Base-by-base conservation (phyloP, 2,113 vertebrate genomes). In the Cyprinodon brontotheroides region DNA sequence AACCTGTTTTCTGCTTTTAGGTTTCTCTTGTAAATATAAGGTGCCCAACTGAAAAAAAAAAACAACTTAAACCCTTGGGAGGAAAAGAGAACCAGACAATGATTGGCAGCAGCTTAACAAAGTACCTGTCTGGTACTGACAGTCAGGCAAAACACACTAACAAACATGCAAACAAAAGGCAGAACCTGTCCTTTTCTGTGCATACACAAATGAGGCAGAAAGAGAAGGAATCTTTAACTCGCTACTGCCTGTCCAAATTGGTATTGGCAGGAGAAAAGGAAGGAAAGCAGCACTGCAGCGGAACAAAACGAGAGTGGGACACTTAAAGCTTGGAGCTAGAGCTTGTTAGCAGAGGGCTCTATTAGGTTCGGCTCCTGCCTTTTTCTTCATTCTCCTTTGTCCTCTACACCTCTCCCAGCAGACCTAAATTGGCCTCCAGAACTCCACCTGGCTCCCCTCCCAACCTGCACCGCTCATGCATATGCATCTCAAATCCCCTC, bases 401-500 rank as follows among this genome's bases (percentile, higher is more conserved):
- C 85, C 83, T 92, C 80, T 77, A 87, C 84, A 85, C 86, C 79
- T 87, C 85, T 89, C 86, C 86, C 75, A 14, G 66, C 74, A 83
- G 79, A 77, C 81, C 85, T 89, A 93, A 93, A 92, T 93, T 93
- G 92, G 89, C 78, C 85, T 89, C 71, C 67, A 82, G 66, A 67
- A 78, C 86, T 87, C 87, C 87, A 85, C 90, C 90, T 88, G 87
- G 81, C 89, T 88, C 87, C 87, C 86, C 82, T 79, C 81, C 86
- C 88, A 72, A 77, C 83, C 87, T 82, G 75, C 86, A 81, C 67
- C 70, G 90, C 95, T 97, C 94, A 90, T 94, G 93, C 95, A 97
- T 97, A 97, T 97, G 96, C 95, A 97, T 97, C 94, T 87, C 61
- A 88, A 89, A 93, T 96, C 96, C 96, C 96, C 95, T 76, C 84